Evolutionary conservation across 2,888 invertebrate genomes (phyloP).

Genomic region (Mythimna albipuncta): DNA sequence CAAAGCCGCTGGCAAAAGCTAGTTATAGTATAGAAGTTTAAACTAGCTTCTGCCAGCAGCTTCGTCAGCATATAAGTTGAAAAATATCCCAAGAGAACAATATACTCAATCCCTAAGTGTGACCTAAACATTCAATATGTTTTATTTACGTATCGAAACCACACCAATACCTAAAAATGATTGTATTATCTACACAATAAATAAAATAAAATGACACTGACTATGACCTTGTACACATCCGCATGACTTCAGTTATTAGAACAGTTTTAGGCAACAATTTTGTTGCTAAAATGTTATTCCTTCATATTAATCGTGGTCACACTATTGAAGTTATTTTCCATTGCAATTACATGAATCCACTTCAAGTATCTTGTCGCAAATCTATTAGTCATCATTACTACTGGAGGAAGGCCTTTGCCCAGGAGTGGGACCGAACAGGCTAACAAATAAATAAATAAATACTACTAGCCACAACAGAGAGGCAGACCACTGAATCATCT

Average conservation of each 20-base stretch:
- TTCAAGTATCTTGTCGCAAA: background rate
- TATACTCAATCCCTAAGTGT: too few species aligned
- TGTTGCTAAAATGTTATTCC: background rate
- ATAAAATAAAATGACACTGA: background rate
- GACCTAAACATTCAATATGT: too few species aligned
- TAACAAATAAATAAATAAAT: too few species aligned
- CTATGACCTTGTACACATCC: conserved; percentile 10
- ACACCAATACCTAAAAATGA: background rate
- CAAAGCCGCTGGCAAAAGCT: too few species aligned
- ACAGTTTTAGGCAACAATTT: conserved; percentile 8
- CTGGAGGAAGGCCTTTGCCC: too few species aligned
- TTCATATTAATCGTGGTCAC: background rate
- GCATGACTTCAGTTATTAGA: background rate
- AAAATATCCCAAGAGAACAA: too few species aligned
- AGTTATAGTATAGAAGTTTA: too few species aligned
- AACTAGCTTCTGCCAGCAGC: too few species aligned
- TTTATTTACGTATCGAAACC: background rate
- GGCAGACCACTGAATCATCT: too few species aligned
- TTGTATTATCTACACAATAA: background rate
- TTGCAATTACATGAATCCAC: background rate
- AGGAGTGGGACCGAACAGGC: too few species aligned
- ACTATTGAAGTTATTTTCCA: background rate
- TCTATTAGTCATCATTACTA: background rate
- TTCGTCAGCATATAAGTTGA: too few species aligned
- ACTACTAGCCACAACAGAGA: background rate